Base-by-base conservation (phyloP, 2,113 vertebrate species). In the Cnemophilus loriae region DNA sequence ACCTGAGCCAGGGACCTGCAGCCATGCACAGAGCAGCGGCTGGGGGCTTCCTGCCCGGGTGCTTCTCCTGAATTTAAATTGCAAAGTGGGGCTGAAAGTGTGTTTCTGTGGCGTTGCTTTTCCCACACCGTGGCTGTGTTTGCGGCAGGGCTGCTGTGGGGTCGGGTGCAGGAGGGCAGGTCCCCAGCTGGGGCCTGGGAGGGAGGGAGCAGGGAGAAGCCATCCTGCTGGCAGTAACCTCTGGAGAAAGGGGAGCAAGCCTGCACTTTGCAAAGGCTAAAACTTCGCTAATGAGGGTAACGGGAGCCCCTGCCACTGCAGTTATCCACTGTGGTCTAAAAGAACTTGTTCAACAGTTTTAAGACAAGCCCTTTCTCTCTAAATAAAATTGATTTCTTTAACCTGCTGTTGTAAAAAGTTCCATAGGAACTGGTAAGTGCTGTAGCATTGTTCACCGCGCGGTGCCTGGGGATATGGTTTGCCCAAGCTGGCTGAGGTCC, bases 321-420 rank as follows among this genome's bases (percentile, higher is more conserved):
- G 49, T 75, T 81, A 68, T 50, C 57, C 37, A 53, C 73, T 89
- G 88, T 90, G 73, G 76, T 90, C 85, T 89, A 69, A 76, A 87
- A 88, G 52, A 80, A 87, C 37, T 76, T 89, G 39, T n/a, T 78
- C 60, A 89, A 61, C 79, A 57, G 33, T 90, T 90, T 89, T 53
- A 79, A 86, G 57, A 60, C 15, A 59, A 95, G 44, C 74, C 50
- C 35, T 52, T 79, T 77, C 71, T 86, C 71, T 68, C 80, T 41
- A 49, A 96, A 96, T 95, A 96, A 97, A 97, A 84, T 13, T 19
- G 56, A 44, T 93, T 96, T 95, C 76, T 94, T 89, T 93, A 89
- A 68, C 16, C 15, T 35, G 44, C 61, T 80, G 52, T 86, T 95
- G 83, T 84, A 79, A 30, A 30, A 74, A 64, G n/a, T 32, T 33